A percentile compares a stretch with the other conserved stretches of the same genome.
Evolutionary conservation across 2,888 invertebrate species (phyloP).

Genomic region (Octonoba sinensis): DNA sequence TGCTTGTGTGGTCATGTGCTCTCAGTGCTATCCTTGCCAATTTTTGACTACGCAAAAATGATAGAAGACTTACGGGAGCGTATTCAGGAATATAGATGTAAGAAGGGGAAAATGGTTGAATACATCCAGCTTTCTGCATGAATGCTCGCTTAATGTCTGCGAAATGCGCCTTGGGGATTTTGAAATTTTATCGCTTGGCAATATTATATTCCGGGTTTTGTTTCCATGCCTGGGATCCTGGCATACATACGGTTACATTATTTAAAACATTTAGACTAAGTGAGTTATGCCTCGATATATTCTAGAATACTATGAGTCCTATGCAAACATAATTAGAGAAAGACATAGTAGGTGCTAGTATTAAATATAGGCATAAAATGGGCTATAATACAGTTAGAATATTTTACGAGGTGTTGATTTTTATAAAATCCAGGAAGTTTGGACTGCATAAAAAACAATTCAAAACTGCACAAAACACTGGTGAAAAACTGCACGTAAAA

Average conservation of each 20-base stretch:
- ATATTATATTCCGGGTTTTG: conserved; percentile 11
- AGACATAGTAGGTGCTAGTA: no score
- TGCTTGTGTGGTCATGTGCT: conserved; percentile 38
- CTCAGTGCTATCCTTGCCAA: conserved; percentile 5
- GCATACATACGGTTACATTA: conserved; percentile 36
- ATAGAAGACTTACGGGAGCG: conserved; percentile 6
- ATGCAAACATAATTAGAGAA: no score
- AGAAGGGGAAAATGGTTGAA: no score
- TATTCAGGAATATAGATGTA: no score
- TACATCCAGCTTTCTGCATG: conserved; percentile 2
- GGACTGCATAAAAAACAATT: no score
- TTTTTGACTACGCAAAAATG: conserved; percentile 36
- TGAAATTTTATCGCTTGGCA: conserved; percentile 32
- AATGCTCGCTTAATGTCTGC: conserved; percentile 20
- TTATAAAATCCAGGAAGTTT: no score
- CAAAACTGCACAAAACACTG: no score
- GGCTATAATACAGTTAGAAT: no score
- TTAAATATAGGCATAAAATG: no score
- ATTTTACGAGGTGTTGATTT: no score
- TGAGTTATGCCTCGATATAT: conserved; percentile 16
- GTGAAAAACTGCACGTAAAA: no score
- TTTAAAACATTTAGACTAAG: conserved; percentile 32
- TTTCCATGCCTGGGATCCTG: conserved; percentile 10
- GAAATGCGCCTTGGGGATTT: conserved; percentile 8
- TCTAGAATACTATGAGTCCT: background rate